Evolutionary conservation across 2,888 invertebrate genomes (phyloP).

Genomic region (Cosmorhoe ocellata): DNA sequence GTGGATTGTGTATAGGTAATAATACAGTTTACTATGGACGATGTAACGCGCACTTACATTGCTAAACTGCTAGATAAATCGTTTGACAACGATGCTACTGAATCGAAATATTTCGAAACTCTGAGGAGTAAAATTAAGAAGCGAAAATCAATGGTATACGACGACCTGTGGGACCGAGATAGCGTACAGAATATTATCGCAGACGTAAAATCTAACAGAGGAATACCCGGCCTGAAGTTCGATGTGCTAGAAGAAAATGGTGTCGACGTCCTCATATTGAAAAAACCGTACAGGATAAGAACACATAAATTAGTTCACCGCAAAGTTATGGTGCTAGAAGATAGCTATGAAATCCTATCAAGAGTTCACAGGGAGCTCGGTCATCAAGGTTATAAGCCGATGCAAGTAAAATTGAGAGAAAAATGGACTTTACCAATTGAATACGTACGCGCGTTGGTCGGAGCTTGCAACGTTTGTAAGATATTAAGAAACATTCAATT

Average conservation of each 20-base stretch:
- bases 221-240: neutral
- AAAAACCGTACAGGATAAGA: neutral
- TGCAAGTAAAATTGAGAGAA: neutral
- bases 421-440: neutral
- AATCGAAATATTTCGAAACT: neutral
- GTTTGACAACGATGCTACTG: neutral
- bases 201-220: neutral
- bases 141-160: too few relatives aligned
- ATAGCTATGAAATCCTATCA: constrained; percentile 3
- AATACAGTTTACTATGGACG: neutral
- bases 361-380: constrained; percentile 1
- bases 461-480: constrained; percentile 9
- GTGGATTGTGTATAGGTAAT: too few relatives aligned
- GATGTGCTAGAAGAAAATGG: constrained; percentile 6
- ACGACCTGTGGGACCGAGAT: neutral
- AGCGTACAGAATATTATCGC: neutral
- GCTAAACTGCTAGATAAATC: constrained; percentile 1
- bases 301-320: neutral
- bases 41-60: neutral
- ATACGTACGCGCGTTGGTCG: neutral
- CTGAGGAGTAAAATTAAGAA: neutral
- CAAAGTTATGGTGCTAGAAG: constrained; percentile 4
- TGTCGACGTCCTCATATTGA: neutral
- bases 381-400: neutral
- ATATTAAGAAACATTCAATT: neutral